Evolutionary conservation across 1,140 invertebrate genomes (phyloP).

Genomic region (Atta texana): DNA sequence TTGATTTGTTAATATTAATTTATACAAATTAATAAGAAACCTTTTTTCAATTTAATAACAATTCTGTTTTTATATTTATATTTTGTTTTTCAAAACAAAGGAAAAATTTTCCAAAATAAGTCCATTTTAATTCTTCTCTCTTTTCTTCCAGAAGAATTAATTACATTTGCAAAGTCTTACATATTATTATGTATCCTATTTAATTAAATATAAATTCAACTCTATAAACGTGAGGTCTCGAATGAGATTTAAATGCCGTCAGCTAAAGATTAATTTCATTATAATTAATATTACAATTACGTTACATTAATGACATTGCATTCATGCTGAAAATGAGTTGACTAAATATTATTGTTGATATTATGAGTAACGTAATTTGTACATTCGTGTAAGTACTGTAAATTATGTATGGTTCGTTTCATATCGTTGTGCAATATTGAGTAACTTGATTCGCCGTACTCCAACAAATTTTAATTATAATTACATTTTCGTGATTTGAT

Average conservation of each 20-base stretch:
- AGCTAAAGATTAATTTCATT: constrained; percentile 34
- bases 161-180: not conserved
- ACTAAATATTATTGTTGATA: constrained; percentile 34
- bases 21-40: not conserved
- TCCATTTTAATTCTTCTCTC: no score
- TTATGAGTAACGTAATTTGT: constrained; percentile 6
- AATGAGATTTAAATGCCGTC: constrained; percentile 1
- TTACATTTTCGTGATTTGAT: not conserved
- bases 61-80: not conserved
- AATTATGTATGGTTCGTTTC: constrained; percentile 6
- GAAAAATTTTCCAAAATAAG: not conserved
- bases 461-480: not conserved
- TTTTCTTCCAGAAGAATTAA: not conserved
- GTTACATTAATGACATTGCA: constrained; percentile 19
- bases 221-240: not conserved
- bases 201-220: constrained; percentile 32
- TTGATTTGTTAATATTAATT: not conserved
- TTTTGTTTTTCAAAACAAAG: not conserved
- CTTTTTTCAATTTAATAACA: not conserved
- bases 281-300: constrained; percentile 44
- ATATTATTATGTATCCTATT: not conserved
- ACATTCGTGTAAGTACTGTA: not conserved
- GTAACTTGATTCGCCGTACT: constrained; percentile 10
- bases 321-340: constrained; percentile 4
- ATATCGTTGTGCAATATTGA: constrained; percentile 26